These are phyloP conservation scores for Nansenia antarctica DNA, from an alignment of 2,113 vertebrate species.

Conservation along the genomic window DNA sequence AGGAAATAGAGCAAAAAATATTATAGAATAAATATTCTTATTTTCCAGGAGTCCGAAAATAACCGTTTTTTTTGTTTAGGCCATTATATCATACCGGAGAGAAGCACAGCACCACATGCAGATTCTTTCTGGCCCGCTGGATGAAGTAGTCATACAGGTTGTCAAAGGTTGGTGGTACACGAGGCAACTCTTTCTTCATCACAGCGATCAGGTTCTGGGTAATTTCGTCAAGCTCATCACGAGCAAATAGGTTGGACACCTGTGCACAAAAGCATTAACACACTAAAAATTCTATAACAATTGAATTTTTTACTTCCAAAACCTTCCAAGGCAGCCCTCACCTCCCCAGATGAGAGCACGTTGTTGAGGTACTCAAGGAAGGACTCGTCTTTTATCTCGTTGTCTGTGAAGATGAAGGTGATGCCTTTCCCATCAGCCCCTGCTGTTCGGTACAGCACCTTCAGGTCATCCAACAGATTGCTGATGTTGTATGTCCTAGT, in stretches of 20 bases:
- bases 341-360: conserved; percentile 81
- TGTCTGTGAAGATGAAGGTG: conserved; percentile 84
- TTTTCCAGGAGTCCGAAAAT: too few relatives aligned
- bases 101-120: conserved; percentile 83
- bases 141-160: conserved; percentile 84
- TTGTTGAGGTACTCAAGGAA: conserved; percentile 86
- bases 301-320: background rate
- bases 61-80: background rate
- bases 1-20: background rate
- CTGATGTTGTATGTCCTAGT: conserved; percentile 75
- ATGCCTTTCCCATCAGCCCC: conserved; percentile 78
- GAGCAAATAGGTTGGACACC: conserved; percentile 81
- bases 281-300: background rate
- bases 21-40: too few relatives aligned
- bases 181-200: conserved; percentile 81
- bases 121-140: conserved; percentile 73
- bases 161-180: conserved; percentile 68
- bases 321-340: background rate
- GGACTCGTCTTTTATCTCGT: conserved; percentile 82
- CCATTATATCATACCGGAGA: conserved; percentile 66
- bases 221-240: conserved; percentile 81
- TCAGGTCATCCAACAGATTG: conserved; percentile 83
- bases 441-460: conserved; percentile 74
- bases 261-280: conserved; percentile 25
- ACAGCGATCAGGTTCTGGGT: conserved; percentile 74